Percentiles rank a stretch among this genome's conserved stretches.
These are phyloP conservation scores for Odontothrips loti DNA, from an alignment of 2,888 invertebrate species.

Conservation along the genomic window DNA sequence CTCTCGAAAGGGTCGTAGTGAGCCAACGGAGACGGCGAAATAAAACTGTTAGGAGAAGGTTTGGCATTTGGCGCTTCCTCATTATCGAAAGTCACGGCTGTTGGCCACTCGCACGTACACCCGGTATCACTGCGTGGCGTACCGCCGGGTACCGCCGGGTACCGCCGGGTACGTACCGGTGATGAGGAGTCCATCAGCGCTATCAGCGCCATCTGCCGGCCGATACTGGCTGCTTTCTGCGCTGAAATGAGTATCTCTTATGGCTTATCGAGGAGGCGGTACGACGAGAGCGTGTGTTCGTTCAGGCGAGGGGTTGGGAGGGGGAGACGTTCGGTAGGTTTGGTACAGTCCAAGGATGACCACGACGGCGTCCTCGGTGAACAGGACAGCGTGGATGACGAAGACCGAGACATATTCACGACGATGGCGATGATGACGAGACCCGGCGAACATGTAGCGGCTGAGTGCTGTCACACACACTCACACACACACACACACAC, in stretches of 20 bases:
- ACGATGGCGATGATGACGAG: too few species aligned
- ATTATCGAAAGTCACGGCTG: too few species aligned
- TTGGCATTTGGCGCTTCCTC: too few species aligned
- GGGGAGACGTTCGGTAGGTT: too few species aligned
- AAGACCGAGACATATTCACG: neutral
- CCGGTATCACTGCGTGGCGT: neutral
- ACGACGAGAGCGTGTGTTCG: neutral
- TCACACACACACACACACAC: too few species aligned
- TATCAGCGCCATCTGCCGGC: neutral
- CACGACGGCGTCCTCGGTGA: too few species aligned
- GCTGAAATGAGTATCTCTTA: neutral
- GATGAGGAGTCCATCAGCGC: neutral
- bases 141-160: neutral
- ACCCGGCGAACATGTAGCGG: too few species aligned
- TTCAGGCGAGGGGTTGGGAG: neutral
- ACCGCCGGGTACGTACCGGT: neutral
- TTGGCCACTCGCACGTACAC: neutral
- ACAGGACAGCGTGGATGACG: too few species aligned
- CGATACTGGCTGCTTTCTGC: neutral
- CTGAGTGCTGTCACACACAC: too few species aligned
- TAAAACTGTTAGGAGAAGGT: too few species aligned
- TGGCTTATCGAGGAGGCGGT: constrained; percentile 14
- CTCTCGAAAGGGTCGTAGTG: too few species aligned
- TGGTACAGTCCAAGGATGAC: neutral
- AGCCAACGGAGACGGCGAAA: too few species aligned